Evolutionary conservation across 2,797 vertebrate species (phyloP).

Genomic region (Leptoclinus maculatus): DNA sequence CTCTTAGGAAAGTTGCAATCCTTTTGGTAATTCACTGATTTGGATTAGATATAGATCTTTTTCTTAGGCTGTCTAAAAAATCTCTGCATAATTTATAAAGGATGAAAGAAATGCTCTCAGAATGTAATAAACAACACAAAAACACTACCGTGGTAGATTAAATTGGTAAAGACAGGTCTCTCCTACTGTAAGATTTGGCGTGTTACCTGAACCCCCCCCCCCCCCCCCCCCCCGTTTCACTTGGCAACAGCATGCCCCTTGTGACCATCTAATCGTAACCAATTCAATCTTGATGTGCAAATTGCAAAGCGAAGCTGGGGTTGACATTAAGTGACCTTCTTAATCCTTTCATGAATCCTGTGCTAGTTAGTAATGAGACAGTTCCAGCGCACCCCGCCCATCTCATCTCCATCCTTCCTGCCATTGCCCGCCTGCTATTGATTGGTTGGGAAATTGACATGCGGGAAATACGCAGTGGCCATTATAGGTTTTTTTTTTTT

Average conservation of each 20-base stretch:
- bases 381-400: constrained; percentile 72
- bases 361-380: constrained; percentile 79
- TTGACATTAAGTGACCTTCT: constrained; percentile 76
- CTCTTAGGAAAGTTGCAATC: constrained; percentile 42
- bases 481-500: constrained; percentile 83
- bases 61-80: constrained; percentile 18
- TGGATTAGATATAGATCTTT: constrained; percentile 34
- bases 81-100: background rate
- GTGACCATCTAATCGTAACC: constrained; percentile 60
- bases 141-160: no score
- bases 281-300: constrained; percentile 71
- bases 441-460: constrained; percentile 84
- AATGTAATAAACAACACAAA: background rate
- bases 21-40: constrained; percentile 45
- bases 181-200: constrained; percentile 11
- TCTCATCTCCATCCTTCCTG: constrained; percentile 70
- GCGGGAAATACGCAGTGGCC: constrained; percentile 74
- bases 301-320: constrained; percentile 67
- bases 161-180: background rate
- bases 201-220: background rate
- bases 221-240: constrained; percentile 13
- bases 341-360: constrained; percentile 77
- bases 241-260: constrained; percentile 42
- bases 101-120: background rate
- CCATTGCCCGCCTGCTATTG: constrained; percentile 78